phyloP scores from a whole-genome alignment of 1,140 invertebrate species.

The Drosophila tani region DNA sequence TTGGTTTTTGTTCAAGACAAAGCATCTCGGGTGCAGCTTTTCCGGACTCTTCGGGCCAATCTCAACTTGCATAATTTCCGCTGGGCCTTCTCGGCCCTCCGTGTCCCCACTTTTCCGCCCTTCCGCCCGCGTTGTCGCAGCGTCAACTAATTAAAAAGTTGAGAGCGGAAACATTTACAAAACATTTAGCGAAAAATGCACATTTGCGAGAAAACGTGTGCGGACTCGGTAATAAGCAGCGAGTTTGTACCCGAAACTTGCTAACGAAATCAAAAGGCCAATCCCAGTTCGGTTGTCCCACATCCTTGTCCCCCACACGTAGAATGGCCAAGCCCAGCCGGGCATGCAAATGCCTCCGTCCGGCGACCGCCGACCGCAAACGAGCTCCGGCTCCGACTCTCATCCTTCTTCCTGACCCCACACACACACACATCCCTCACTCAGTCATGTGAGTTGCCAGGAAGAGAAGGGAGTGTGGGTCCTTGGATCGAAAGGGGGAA shows the following conservation, averaged over 20 bases:
- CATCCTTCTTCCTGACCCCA: not conserved
- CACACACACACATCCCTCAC: constrained; percentile 24
- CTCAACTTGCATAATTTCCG: constrained; percentile 69
- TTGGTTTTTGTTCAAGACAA: not conserved
- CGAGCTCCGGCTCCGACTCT: constrained; percentile 24
- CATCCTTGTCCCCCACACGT: constrained; percentile 40
- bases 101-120: constrained; percentile 1
- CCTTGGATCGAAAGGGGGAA: not conserved
- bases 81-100: constrained; percentile 33
- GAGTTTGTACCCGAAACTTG: constrained; percentile 37
- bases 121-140: constrained; percentile 19
- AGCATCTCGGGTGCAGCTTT: not conserved
- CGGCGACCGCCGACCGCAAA: constrained; percentile 51
- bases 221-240: constrained; percentile 67
- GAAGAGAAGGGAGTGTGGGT: not conserved
- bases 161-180: constrained; percentile 82
- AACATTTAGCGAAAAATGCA: constrained; percentile 84
- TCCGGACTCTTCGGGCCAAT: constrained; percentile 7
- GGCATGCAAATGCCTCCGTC: constrained; percentile 71
- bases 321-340: constrained; percentile 48
- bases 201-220: constrained; percentile 81
- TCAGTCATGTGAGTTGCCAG: not conserved
- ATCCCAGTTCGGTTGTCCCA: constrained; percentile 23
- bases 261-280: constrained; percentile 64
- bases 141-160: constrained; percentile 82